These are phyloP conservation scores for Tapirus indicus DNA, from an alignment of 2,797 vertebrate species.

Conservation along the genomic window DNA sequence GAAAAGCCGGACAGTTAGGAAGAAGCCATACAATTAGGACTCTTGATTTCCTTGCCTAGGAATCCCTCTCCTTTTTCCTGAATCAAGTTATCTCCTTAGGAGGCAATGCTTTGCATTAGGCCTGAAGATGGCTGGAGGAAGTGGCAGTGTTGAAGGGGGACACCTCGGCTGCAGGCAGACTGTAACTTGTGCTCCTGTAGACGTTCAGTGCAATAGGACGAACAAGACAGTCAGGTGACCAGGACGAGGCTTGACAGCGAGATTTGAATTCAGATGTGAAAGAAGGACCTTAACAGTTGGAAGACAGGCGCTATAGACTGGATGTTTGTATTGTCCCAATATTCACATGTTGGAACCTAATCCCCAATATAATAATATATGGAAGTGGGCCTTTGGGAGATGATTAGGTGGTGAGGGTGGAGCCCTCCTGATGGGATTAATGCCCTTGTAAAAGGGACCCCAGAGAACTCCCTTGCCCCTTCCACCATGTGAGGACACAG, in stretches of 20 bases:
- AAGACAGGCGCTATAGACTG: background rate
- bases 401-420: background rate
- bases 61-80: background rate
- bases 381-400: background rate
- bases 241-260: too few relatives aligned
- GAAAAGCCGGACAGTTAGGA: background rate
- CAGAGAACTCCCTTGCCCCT: too few relatives aligned
- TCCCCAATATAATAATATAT: too few relatives aligned
- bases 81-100: background rate
- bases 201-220: rapidly evolving
- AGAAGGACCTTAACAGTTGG: background rate
- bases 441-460: background rate
- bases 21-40: background rate
- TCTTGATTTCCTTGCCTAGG: background rate
- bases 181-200: background rate
- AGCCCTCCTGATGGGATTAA: background rate
- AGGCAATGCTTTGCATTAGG: background rate
- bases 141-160: background rate
- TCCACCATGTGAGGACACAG: background rate
- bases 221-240: background rate
- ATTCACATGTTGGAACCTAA: background rate
- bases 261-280: background rate
- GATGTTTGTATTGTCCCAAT: too few relatives aligned
- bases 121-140: too few relatives aligned
- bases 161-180: background rate